These are phyloP conservation scores for Austrofundulus limnaeus DNA, from an alignment of 2,113 vertebrate species.

Conservation along the genomic window DNA sequence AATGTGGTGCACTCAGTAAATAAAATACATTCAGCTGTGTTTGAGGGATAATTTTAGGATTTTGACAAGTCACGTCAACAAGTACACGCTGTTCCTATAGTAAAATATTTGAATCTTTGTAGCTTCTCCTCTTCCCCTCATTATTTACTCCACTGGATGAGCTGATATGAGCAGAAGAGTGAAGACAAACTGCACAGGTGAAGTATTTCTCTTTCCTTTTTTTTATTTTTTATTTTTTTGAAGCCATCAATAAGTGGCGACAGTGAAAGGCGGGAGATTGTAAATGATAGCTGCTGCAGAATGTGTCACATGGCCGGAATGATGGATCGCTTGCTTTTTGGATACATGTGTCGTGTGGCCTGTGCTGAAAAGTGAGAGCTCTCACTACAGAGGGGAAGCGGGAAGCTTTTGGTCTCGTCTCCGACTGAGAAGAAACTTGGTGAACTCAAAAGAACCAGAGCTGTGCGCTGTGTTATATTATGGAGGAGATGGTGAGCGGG, in stretches of 20 bases:
- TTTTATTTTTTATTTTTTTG: slow-evolving; percentile 22
- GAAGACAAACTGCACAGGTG: slow-evolving; percentile 23
- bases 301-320: slow-evolving; percentile 28
- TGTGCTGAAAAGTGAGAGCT: slow-evolving; percentile 16
- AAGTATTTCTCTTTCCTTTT: slow-evolving; percentile 1
- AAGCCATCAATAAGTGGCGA: slow-evolving; percentile 21
- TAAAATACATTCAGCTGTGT: slow-evolving; percentile 64
- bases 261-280: slow-evolving; percentile 38
- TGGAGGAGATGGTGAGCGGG: slow-evolving; percentile 55
- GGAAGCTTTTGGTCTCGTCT: slow-evolving; percentile 22
- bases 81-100: slow-evolving; percentile 22
- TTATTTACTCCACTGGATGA: slow-evolving; percentile 20
- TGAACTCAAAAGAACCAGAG: slow-evolving; percentile 45
- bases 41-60: slow-evolving; percentile 16
- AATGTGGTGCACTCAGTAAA: slow-evolving; percentile 48
- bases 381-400: not conserved
- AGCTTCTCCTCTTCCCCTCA: not conserved
- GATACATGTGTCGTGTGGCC: slow-evolving; percentile 1
- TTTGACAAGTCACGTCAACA: slow-evolving; percentile 16
- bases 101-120: slow-evolving; percentile 20
- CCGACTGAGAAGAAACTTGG: slow-evolving; percentile 34
- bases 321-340: slow-evolving; percentile 31
- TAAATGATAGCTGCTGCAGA: slow-evolving; percentile 33
- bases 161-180: slow-evolving; percentile 41
- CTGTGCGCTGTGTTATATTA: slow-evolving; percentile 52